Evolutionary conservation across 2,797 vertebrate species (phyloP).

Genomic region (Rachycentron canadum): DNA sequence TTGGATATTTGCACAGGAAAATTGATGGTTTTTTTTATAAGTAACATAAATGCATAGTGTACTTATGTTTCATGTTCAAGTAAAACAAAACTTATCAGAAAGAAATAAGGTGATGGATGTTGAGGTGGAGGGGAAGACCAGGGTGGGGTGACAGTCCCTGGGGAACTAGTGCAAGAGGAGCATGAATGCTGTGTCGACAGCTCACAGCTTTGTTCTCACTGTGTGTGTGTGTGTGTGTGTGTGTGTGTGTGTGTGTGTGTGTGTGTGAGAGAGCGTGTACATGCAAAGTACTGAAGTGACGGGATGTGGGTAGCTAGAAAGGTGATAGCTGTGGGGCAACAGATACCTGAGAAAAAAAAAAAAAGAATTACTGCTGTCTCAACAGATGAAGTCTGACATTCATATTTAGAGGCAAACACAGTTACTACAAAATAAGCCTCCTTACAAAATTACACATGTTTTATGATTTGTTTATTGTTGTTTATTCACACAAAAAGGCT

Average conservation of each 20-base stretch:
- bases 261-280: conserved; percentile 1
- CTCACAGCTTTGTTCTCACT: conserved; percentile 60
- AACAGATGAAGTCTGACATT: neutral
- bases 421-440: neutral
- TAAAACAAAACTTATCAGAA: conserved; percentile 78
- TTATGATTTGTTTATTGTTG: too few species aligned
- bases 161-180: conserved; percentile 51
- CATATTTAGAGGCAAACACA: neutral
- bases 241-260: conserved; percentile 28
- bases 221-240: conserved; percentile 37
- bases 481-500: neutral
- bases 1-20: conserved; percentile 28
- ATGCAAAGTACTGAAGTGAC: conserved; percentile 51
- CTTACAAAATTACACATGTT: neutral
- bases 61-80: conserved; percentile 74
- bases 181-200: conserved; percentile 43
- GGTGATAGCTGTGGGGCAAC: conserved; percentile 45
- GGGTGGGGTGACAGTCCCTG: conserved; percentile 73
- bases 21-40: conserved; percentile 7
- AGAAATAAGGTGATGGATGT: conserved; percentile 38
- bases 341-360: conserved; percentile 49
- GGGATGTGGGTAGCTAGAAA: conserved; percentile 69
- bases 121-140: conserved; percentile 67
- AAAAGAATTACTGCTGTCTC: conserved; percentile 9
- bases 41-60: neutral